A percentile compares a stretch with the other conserved stretches of the same genome.
phyloP scores from a whole-genome alignment of 2,113 vertebrate genomes.

The cattle (Bos taurus) region DNA sequence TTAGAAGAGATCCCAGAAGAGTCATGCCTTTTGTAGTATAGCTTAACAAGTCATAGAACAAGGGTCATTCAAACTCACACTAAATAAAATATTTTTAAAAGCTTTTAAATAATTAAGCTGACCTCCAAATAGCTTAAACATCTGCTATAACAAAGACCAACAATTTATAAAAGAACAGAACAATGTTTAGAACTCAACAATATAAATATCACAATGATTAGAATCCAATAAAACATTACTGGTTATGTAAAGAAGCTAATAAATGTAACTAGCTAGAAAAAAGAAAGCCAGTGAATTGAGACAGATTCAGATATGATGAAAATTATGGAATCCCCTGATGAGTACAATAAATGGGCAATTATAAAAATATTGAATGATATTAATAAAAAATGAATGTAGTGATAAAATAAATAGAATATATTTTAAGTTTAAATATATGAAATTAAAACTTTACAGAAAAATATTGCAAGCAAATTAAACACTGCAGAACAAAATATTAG shows the following conservation, averaged over 20 bases:
- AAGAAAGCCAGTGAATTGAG: neutral
- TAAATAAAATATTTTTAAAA: neutral
- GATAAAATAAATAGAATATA: neutral
- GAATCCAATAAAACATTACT: neutral
- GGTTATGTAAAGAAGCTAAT: neutral
- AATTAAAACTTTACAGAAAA: neutral
- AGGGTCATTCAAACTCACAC: neutral
- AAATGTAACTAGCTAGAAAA: neutral
- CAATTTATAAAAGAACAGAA: neutral
- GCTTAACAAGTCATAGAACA: neutral
- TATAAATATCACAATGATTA: neutral
- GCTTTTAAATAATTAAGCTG: neutral
- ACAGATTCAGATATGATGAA: neutral
- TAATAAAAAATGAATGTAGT: neutral
- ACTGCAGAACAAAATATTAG: neutral
- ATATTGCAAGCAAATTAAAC: neutral
- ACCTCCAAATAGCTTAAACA: neutral
- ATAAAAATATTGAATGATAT: neutral
- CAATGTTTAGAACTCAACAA: neutral
- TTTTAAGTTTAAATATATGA: neutral
- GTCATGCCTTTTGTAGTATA: neutral
- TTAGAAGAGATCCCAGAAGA: neutral
- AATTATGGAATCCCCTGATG: neutral
- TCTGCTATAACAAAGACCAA: neutral
- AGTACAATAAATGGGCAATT: neutral